Base-by-base conservation (phyloP, 2,113 vertebrate genomes). In the Siniperca knerii region DNA sequence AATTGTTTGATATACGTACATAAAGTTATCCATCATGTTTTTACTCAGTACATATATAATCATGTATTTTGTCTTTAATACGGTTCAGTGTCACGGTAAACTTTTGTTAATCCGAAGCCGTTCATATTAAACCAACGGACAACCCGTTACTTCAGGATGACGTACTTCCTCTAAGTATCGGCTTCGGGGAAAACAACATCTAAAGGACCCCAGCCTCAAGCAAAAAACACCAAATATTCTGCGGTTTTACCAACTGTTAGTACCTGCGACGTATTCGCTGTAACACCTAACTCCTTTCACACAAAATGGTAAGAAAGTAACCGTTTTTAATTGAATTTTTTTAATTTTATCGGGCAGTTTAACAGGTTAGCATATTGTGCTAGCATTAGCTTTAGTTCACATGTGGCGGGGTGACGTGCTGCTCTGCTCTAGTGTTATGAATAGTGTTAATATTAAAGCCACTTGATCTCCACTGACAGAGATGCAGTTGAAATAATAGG, bases 251-350 rank as follows among this genome's bases (percentile, higher is more conserved):
- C 66, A 46, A n/a, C 52, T 40, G 8, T 4, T 15, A 76, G 40
- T 15, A 82, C 4, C 81, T 25, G 1, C 3, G 25, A 42, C 18
- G 11, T 0, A 0, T 76, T 81, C 23, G 2, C 20, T 6, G 79
- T 25, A 86, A 91, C 1, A 55, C 1, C 0, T 85, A 83, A 91
- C 86, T 7, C 55, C 21, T 11, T 0, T 23, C 52, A 84, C 33
- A 72, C 91, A 94, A 79, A 66, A 96, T 96, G 96, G 96, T 96
- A 89, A 91, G 95, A 73, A 70, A 4, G 0, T 0, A n/a, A 4
- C 0, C 2, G 0, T 3, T 48, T 66, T 57, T 48, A 35, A 20
- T 42, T 2, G 0, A 3, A 0, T 42, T 23, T 1, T n/a, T 80
- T 16, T 0, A 8, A 55, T 66, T 77, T 7, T n/a, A 37, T 58